Percentiles rank a stretch among this genome's conserved stretches.
These are phyloP conservation scores for Minunthozetes semirufus DNA, from an alignment of 2,888 invertebrate genomes.

Conservation along the genomic window DNA sequence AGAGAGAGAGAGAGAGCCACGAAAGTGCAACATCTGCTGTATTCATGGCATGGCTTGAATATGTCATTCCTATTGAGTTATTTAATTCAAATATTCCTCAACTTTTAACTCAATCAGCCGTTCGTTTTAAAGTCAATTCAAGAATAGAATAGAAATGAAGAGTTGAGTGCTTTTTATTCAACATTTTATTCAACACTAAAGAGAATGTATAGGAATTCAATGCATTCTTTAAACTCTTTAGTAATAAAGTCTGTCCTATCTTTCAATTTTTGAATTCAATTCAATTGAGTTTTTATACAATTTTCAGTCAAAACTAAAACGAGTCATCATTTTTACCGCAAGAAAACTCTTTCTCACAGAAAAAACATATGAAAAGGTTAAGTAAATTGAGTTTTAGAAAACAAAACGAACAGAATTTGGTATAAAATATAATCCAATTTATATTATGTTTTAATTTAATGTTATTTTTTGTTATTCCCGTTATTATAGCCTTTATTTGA, in stretches of 20 bases:
- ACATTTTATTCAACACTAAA: background rate
- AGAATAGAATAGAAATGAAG: background rate
- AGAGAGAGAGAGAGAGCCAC: no score
- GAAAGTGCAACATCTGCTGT: conserved; percentile 18
- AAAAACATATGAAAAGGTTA: background rate
- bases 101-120: conserved; percentile 20
- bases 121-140: conserved; percentile 8
- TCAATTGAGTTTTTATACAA: background rate
- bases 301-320: background rate
- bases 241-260: background rate
- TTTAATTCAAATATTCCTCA: background rate
- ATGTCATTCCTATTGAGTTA: background rate
- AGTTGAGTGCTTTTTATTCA: background rate
- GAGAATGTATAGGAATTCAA: background rate
- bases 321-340: no score
- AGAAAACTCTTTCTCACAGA: background rate
- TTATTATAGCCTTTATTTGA: background rate
- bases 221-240: background rate
- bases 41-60: background rate
- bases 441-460: background rate
- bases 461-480: background rate
- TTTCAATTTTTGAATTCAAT: background rate
- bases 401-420: background rate
- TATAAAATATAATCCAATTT: background rate
- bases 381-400: background rate